phyloP scores from a whole-genome alignment of 2,797 vertebrate species.

The Ctenosaura bakeri region DNA sequence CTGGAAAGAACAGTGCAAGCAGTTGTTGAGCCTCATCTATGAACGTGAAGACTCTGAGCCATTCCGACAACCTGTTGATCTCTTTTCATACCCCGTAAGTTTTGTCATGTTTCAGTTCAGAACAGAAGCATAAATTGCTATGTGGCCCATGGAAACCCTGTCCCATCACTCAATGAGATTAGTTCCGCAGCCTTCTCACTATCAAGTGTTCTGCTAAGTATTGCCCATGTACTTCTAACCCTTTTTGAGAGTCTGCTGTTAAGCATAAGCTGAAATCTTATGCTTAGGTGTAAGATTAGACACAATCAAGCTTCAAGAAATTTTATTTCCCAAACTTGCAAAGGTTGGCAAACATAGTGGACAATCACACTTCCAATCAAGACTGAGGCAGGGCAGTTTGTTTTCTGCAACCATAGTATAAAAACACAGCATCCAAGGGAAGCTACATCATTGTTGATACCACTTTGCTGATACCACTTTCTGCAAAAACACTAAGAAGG shows the following conservation, averaged over 20 bases:
- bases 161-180: neutral
- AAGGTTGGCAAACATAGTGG: neutral
- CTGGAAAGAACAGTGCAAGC: conserved; percentile 90
- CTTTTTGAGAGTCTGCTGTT: neutral
- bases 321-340: neutral
- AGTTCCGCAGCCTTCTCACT: too few species aligned
- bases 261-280: too few species aligned
- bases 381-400: neutral
- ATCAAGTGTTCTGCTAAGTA: neutral
- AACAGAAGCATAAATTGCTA: too few species aligned
- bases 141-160: too few species aligned
- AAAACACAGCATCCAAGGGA: too few species aligned
- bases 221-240: neutral
- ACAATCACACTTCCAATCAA: neutral
- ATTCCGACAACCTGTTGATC: conserved; percentile 92
- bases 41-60: conserved; percentile 91
- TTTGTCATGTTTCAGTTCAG: conserved; percentile 5
- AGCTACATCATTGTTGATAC: too few species aligned
- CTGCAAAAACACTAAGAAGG: too few species aligned
- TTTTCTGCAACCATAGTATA: neutral
- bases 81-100: conserved; percentile 91
- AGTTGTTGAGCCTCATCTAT: conserved; percentile 90
- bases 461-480: too few species aligned
- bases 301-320: neutral
- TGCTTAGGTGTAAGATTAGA: too few species aligned